These are phyloP conservation scores for Octopus bimaculoides DNA, from an alignment of 1,140 invertebrate genomes.

Conservation along the genomic window DNA sequence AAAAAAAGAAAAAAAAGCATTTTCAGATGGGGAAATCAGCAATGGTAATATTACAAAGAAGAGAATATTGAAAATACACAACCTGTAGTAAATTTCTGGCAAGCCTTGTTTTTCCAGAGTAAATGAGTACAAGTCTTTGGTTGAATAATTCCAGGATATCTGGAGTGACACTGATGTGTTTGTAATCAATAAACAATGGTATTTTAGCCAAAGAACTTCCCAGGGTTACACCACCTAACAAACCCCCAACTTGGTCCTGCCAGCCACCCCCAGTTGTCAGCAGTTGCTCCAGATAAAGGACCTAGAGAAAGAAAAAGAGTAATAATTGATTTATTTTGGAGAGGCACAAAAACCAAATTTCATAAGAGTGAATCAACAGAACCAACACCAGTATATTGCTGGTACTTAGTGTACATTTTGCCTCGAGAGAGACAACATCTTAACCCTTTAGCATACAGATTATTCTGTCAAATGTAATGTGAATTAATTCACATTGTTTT, in stretches of 20 bases:
- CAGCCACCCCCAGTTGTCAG: conserved; percentile 63
- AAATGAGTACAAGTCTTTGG: conserved; percentile 58
- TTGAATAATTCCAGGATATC: conserved; percentile 52
- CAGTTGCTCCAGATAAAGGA: conserved; percentile 61
- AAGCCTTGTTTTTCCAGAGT: conserved; percentile 63
- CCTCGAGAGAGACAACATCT: no score
- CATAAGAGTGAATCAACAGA: neutral
- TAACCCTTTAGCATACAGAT: no score
- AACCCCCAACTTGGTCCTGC: conserved; percentile 63
- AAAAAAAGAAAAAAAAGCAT: no score
- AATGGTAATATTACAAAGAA: no score
- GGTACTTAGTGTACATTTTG: conserved; percentile 18
- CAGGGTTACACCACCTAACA: conserved; percentile 57
- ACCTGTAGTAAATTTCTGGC: conserved; percentile 62
- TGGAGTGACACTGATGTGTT: conserved; percentile 28
- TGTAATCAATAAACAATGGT: conserved; percentile 49
- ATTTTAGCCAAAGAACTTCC: conserved; percentile 53
- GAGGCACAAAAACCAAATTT: no score
- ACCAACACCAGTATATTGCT: neutral
- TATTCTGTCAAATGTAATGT: no score
- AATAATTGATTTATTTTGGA: neutral
- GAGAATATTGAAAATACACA: no score
- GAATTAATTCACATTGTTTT: no score
- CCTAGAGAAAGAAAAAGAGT: conserved; percentile 37
- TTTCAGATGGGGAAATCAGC: no score